Base-by-base conservation (phyloP, 2,113 vertebrate genomes). In the Zosterops lateralis region DNA sequence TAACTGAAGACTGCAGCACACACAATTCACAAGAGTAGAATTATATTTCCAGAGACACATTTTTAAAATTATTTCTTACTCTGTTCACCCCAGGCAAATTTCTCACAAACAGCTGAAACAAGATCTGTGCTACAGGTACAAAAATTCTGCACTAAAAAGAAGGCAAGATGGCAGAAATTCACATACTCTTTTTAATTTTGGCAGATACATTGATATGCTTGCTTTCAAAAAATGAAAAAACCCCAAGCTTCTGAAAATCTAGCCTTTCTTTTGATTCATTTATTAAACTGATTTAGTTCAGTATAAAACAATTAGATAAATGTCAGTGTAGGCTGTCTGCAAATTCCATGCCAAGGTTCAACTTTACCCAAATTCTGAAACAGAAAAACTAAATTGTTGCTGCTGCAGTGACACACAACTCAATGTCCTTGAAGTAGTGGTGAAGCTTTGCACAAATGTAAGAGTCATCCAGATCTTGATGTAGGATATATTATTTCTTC, bases 51-150 rank as follows among this genome's bases (percentile, higher is more conserved):
- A 92, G 79, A 79, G n/a, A 91, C 50, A 36, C 13, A 36, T 92
- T 89, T 90, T 92, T 78, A 77, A 84, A 66, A 86, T 73, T 70
- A 71, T 84, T 88, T 89, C 56, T 74, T 72, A 44, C n/a, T 66
- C 31, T 4, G 3, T 36, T 90, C 17, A 58, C 26, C 38, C 22
- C n/a, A 51, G 44, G 40, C 36, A 81, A 68, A 72, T 78, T 83
- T 87, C 65, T 87, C 1, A 1, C 53, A 84, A 75, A 68, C 56
- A 75, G 50, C 24, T 93, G 66, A 79, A 85, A 72, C 12, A 42
- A 65, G 45, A 75, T 72, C 53, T 81, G 20, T 83, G 45, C 25
- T 56, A 68, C 31, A 82, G 54, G 50, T 88, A 91, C 45, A 91
- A 58, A 89, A 84, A 78, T 65, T 56, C 48, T 89, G 44, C n/a